Conservation (phyloP, 2,797 vertebrate genomes). For the Carduelis carduelis region DNA sequence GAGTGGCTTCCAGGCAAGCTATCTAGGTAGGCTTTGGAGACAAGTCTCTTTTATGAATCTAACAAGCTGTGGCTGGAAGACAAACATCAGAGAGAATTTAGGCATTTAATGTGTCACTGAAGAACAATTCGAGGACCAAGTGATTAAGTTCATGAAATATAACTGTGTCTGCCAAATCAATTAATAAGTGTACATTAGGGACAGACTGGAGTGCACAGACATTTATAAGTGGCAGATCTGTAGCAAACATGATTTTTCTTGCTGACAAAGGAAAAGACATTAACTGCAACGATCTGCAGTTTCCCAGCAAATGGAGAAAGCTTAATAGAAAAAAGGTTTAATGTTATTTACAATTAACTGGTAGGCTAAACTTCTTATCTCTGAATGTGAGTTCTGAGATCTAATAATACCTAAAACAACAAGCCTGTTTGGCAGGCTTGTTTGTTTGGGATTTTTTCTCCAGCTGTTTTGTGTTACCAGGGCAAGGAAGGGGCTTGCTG, state of each 20-base stretch:
- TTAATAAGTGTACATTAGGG: neutral
- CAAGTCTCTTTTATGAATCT: neutral
- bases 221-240: neutral
- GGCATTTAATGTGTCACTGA: neutral
- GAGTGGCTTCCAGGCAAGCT: neutral
- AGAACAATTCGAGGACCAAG: neutral
- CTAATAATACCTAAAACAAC: neutral
- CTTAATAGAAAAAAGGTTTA: neutral
- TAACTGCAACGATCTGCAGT: neutral
- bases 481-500: neutral
- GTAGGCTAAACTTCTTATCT: neutral
- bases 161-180: neutral
- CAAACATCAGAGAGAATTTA: neutral
- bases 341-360: neutral
- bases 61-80: neutral
- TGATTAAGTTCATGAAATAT: constrained; percentile 1
- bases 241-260: constrained; percentile 25
- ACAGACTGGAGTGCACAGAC: neutral
- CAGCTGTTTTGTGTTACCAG: neutral
- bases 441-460: neutral
- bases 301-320: constrained; percentile 5
- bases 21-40: neutral
- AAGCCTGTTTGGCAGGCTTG: neutral
- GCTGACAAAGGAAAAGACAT: neutral
- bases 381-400: neutral